Evolutionary conservation across 2,797 vertebrate genomes (phyloP).

Genomic region (Notolabrus celidotus): DNA sequence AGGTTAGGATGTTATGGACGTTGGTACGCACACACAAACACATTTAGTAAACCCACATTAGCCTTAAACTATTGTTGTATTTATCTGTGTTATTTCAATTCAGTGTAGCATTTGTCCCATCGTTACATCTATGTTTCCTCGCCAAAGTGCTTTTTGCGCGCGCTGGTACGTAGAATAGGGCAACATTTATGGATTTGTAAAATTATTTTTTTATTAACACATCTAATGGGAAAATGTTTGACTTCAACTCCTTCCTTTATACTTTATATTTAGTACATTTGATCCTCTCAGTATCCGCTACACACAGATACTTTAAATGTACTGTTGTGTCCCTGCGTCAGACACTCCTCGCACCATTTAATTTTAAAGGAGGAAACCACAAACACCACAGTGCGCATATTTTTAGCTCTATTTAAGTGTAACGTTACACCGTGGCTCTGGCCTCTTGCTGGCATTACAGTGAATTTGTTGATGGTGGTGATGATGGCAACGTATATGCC

Average conservation of each 20-base stretch:
- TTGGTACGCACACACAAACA: neutral
- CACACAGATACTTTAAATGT: neutral
- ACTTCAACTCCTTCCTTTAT: neutral
- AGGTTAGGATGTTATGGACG: conserved; percentile 1
- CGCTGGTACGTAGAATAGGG: neutral
- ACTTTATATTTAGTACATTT: neutral
- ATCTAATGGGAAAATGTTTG: neutral
- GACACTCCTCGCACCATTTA: conserved; percentile 13
- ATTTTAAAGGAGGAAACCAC: conserved; percentile 53
- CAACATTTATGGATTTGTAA: neutral
- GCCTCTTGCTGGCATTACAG: conserved; percentile 34
- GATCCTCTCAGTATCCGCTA: neutral
- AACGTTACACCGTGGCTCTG: conserved; percentile 52
- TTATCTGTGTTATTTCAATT: neutral
- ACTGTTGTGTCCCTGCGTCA: neutral
- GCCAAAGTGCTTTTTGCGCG: neutral
- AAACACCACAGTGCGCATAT: conserved; percentile 33
- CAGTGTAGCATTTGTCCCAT: neutral
- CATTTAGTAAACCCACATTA: neutral
- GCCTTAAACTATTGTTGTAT: neutral
- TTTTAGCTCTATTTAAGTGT: conserved; percentile 50
- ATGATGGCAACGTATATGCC: conserved; percentile 42
- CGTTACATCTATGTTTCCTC: neutral
- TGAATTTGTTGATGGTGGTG: conserved; percentile 64
- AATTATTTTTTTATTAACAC: neutral